A percentile compares a stretch with the other conserved stretches of the same genome.
Evolutionary conservation across 2,888 invertebrate genomes (phyloP).

Genomic region (Dermolepida albohirtum): DNA sequence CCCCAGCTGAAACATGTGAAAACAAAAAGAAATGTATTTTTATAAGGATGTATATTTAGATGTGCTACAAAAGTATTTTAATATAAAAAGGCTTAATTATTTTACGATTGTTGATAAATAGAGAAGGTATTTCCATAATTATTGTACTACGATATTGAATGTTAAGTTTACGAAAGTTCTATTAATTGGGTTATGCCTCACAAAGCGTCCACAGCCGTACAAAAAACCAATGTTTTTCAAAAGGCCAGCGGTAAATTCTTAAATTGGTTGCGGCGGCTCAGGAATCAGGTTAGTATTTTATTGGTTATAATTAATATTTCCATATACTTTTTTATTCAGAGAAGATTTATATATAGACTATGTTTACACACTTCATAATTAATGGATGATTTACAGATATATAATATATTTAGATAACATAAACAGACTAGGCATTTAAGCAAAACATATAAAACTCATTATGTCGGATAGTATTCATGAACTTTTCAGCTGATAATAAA

Average conservation of each 20-base stretch:
- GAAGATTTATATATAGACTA: conserved; percentile 8
- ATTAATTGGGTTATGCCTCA: conserved; percentile 55
- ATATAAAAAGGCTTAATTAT: conserved; percentile 12
- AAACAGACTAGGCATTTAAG: not conserved
- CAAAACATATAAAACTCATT: conserved; percentile 13
- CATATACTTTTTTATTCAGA: not conserved
- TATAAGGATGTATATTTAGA: conserved; percentile 30
- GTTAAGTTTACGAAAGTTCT: conserved; percentile 29
- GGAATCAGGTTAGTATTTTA: conserved; percentile 57
- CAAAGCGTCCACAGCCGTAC: conserved; percentile 52
- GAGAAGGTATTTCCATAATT: conserved; percentile 9
- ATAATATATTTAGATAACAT: conserved; percentile 8
- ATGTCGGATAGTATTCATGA: not conserved
- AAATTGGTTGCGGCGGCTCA: conserved; percentile 63
- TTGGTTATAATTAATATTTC: conserved; percentile 19
- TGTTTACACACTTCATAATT: conserved; percentile 8
- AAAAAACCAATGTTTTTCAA: conserved; percentile 63
- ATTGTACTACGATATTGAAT: conserved; percentile 20
- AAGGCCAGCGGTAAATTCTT: conserved; percentile 65
- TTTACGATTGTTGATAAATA: conserved; percentile 31
- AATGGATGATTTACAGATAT: conserved; percentile 1
- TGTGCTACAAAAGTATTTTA: conserved; percentile 19
- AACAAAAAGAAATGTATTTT: conserved; percentile 32
- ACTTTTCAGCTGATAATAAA: conserved; percentile 1
- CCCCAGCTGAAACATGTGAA: conserved; percentile 27